Base-by-base conservation (phyloP, 2,888 invertebrate species). In the Drosophila pseudotakahashii region DNA sequence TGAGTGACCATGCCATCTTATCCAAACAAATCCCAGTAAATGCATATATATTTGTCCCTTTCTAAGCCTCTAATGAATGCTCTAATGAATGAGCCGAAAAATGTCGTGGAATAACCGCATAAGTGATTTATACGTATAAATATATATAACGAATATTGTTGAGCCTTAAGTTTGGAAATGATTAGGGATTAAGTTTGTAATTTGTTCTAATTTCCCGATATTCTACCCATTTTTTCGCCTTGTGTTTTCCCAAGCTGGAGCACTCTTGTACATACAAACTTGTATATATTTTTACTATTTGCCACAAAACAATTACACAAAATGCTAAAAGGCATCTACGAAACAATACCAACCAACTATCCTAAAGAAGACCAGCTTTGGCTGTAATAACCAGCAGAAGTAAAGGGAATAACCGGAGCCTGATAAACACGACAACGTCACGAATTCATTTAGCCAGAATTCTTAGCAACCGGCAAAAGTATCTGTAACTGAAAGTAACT, bases 351-450 rank as follows among this genome's bases (percentile, higher is more conserved):
- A 44, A 48, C 30, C 53, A 23, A 63, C 36, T 53, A 45, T 45
- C 19, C 23, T 32, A 45, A 23, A 19, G 57, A 45, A 19, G 61
- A 60, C 32, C 51, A 53, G 48, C 53, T 44, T 36, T 37, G 53
- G 41, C 52, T 54, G 16, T 51, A 79, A 58, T 23, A 69, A 60
- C 19, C 53, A 52, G 44, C 76, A 68, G 45, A 53, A 58, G 48
- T 53, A 55, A 54, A 64, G 37, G 50, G 55, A 52, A 70, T 67
- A 48, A 69, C 69, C 53, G 57, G 48, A 53, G 57, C 57, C 82
- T 85, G 84, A 88, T 82, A 81, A 87, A 85, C 82, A 82, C 88
- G 85, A 82, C 76, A 85, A 85, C 85, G 66, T 75, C 78, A 82
- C 81, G 85, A 82, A 71, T 64, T 59, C 59, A 37, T 51, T 55